Evolutionary conservation across 1,140 invertebrate genomes (phyloP).

Genomic region (Hycleus phaleratus): DNA sequence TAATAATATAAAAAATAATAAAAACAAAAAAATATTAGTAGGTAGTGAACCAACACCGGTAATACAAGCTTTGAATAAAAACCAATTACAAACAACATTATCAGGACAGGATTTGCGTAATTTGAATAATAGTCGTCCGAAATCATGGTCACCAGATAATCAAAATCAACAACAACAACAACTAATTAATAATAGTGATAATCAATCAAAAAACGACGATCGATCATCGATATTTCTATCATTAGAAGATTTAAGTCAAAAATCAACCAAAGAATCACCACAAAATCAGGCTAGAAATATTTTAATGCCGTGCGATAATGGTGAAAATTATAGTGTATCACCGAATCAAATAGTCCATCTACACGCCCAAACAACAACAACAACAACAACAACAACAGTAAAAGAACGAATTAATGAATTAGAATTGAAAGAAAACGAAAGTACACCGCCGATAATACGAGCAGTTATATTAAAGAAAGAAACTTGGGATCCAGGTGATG

Average conservation of each 20-base stretch:
- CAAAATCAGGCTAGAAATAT: conserved; percentile 52
- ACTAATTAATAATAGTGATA: conserved; percentile 15
- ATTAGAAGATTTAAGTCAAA: conserved; percentile 54
- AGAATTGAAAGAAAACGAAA: conserved; percentile 45
- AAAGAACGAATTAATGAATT: conserved; percentile 58
- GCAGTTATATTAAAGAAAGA: conserved; percentile 48
- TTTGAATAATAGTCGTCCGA: conserved; percentile 49
- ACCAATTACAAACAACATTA: conserved; percentile 21
- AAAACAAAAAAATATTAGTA: conserved; percentile 39
- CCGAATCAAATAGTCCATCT: conserved; percentile 81
- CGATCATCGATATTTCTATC: conserved; percentile 52
- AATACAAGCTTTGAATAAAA: conserved; percentile 46
- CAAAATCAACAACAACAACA: conserved; percentile 15
- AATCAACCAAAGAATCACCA: conserved; percentile 27
- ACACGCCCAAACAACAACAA: conserved; percentile 31
- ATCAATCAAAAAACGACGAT: conserved; percentile 42
- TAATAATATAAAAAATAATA: conserved; percentile 37
- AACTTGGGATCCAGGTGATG: conserved; percentile 56
- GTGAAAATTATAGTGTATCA: conserved; percentile 78
- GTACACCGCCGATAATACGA: conserved; percentile 25
- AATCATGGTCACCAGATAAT: conserved; percentile 75
- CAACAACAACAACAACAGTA: conserved; percentile 42
- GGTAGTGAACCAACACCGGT: conserved; percentile 51
- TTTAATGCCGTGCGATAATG: conserved; percentile 73
- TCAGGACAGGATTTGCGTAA: conserved; percentile 33